phyloP scores from a whole-genome alignment of 1,140 invertebrate species.

The Hyles vespertilio region DNA sequence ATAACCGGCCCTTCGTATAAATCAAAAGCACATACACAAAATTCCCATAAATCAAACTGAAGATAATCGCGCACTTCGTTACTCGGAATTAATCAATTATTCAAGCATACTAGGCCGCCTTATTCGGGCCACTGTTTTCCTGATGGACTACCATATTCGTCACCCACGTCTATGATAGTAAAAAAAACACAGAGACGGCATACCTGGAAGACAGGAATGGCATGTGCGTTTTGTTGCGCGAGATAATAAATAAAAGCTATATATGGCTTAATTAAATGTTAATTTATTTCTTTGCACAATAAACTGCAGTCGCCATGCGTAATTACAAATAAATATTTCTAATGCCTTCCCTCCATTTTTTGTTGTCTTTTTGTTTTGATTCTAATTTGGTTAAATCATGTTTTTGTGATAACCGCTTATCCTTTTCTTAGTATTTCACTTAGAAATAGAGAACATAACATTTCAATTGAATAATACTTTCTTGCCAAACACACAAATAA shows the following conservation, averaged over 20 bases:
- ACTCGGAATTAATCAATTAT: conserved; percentile 24
- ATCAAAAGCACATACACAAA: background rate
- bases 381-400: no score
- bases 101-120: conserved; percentile 13
- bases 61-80: conserved; percentile 9
- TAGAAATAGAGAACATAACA: no score
- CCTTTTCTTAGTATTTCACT: no score
- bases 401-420: no score
- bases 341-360: no score
- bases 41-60: conserved; percentile 7
- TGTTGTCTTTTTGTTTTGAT: no score
- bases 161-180: conserved; percentile 15
- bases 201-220: conserved; percentile 8
- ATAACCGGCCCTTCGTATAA: background rate
- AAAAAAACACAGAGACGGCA: conserved; percentile 14
- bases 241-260: conserved; percentile 1
- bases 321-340: no score
- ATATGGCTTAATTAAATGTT: conserved; percentile 2
- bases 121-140: conserved; percentile 17
- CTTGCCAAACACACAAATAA: no score
- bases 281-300: background rate
- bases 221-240: conserved; percentile 1
- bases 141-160: conserved; percentile 16
- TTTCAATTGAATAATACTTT: no score
- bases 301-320: no score